phyloP scores from a whole-genome alignment of 1,140 invertebrate genomes.

The Halesus radiatus region DNA sequence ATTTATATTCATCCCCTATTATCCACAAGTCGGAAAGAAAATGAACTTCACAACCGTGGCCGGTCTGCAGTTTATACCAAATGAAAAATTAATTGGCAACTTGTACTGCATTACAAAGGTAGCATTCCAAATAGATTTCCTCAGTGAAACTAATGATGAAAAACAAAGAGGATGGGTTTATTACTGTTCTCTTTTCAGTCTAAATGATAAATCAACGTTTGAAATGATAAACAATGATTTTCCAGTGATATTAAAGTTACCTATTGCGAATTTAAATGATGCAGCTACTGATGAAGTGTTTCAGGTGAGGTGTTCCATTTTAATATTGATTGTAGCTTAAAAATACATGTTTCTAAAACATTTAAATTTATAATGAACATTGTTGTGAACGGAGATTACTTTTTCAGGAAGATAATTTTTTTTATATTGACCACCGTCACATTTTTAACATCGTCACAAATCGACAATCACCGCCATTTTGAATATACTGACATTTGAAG shows the following conservation, averaged over 20 bases:
- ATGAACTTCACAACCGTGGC: constrained; percentile 25
- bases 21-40: constrained; percentile 17
- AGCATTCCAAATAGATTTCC: constrained; percentile 39
- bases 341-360: no score
- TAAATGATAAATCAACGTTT: constrained; percentile 26
- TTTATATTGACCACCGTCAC: no score
- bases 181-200: constrained; percentile 4
- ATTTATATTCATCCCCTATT: constrained; percentile 46
- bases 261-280: constrained; percentile 3
- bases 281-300: constrained; percentile 16
- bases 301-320: constrained; percentile 25
- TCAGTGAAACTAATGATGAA: constrained; percentile 18
- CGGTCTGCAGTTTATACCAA: constrained; percentile 41
- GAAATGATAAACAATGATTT: constrained; percentile 21
- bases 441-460: no score
- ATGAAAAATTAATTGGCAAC: constrained; percentile 12
- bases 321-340: no score
- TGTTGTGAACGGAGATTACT: no score
- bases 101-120: constrained; percentile 43
- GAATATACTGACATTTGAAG: no score
- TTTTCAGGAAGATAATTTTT: no score
- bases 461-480: no score
- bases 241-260: constrained; percentile 44
- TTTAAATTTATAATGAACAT: no score
- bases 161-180: constrained; percentile 44